These are phyloP conservation scores for Bubo blakistoni DNA, from an alignment of 2,113 vertebrate species.

Conservation along the genomic window DNA sequence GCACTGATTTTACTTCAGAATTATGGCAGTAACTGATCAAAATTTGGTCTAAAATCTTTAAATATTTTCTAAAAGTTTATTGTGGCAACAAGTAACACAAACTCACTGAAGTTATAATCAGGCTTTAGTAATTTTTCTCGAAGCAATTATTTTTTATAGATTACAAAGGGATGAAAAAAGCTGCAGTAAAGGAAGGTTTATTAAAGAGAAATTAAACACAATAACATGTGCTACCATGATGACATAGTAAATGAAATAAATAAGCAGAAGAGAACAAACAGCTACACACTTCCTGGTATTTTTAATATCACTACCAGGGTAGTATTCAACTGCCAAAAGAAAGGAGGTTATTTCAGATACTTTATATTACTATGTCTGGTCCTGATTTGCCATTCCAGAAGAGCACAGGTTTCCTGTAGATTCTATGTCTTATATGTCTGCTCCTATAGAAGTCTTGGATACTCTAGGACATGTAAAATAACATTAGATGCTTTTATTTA, in stretches of 20 bases:
- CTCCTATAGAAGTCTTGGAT: background rate
- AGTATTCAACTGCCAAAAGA: background rate
- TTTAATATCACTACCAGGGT: background rate
- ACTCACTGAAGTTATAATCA: background rate
- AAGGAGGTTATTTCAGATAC: background rate
- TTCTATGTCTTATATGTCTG: background rate
- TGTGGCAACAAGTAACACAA: background rate
- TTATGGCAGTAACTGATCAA: background rate
- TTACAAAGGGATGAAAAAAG: background rate
- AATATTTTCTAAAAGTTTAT: background rate
- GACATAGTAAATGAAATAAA: background rate
- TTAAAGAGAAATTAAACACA: background rate
- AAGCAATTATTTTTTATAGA: background rate
- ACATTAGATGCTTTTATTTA: background rate
- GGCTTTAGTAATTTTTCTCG: background rate
- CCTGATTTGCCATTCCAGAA: background rate
- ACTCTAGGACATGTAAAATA: background rate
- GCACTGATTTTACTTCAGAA: background rate
- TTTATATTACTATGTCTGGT: background rate
- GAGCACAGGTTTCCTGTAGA: background rate
- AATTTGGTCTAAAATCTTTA: background rate
- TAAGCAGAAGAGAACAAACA: background rate
- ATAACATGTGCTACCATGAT: background rate
- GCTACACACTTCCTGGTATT: background rate
- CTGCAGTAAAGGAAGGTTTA: background rate